phyloP scores from a whole-genome alignment of 2,888 invertebrate genomes.

The Lucinisca nassula region DNA sequence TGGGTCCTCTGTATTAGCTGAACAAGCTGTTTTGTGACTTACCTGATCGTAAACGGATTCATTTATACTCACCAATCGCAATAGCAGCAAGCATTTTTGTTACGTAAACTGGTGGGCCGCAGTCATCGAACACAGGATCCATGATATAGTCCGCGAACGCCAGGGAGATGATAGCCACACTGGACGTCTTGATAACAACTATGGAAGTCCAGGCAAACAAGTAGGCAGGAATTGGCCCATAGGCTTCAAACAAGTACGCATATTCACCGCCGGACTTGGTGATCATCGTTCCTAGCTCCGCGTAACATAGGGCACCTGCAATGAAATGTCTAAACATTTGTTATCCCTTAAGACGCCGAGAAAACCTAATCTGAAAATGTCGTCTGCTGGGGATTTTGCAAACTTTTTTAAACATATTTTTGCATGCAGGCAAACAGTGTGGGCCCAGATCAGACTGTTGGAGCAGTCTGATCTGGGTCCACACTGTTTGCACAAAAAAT shows the following conservation, averaged over 20 bases:
- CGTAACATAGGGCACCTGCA: constrained; percentile 93
- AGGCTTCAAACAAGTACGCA: constrained; percentile 90
- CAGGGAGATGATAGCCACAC: constrained; percentile 88
- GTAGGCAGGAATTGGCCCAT: constrained; percentile 88
- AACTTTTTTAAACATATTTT: too few relatives aligned
- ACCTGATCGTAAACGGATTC: too few relatives aligned
- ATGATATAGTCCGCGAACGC: constrained; percentile 82
- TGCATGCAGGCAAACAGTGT: too few relatives aligned
- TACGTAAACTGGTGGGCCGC: constrained; percentile 75
- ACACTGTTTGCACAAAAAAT: too few relatives aligned
- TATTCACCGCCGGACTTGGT: constrained; percentile 95
- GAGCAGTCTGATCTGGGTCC: too few relatives aligned
- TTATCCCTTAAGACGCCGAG: too few relatives aligned
- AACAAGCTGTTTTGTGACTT: too few relatives aligned
- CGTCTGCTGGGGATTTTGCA: too few relatives aligned
- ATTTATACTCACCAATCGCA: constrained; percentile 70
- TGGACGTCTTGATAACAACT: constrained; percentile 84
- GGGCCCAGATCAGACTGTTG: too few relatives aligned
- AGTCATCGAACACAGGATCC: constrained; percentile 77
- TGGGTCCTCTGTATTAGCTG: too few relatives aligned
- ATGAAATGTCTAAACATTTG: too few relatives aligned
- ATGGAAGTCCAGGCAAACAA: constrained; percentile 90
- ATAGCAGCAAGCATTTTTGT: constrained; percentile 73
- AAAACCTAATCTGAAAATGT: too few relatives aligned
- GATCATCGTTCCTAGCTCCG: constrained; percentile 94